Evolutionary conservation across 2,797 vertebrate genomes (phyloP), one percentile per base, ranked within the genome.

Genomic region (Clarias laeviceps): DNA sequence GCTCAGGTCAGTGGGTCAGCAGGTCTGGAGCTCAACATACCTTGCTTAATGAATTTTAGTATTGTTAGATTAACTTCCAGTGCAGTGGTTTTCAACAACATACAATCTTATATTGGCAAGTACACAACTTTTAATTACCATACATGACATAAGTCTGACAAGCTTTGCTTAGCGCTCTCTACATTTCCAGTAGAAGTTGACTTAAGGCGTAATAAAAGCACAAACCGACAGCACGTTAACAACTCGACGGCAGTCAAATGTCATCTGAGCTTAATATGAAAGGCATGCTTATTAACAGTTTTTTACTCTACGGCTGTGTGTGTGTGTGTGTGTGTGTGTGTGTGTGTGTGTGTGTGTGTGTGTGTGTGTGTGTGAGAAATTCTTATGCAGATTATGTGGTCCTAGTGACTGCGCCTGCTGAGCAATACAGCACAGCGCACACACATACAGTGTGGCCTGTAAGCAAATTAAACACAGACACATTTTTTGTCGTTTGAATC

Each of bases 371-470:
- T 84, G 84, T 85, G 84, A 76, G 82, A 62, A 85, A 87, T 87
- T 90, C 81, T 80, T 70, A 82, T 69, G 82, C 84, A 87, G 84
- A 90, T 87, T 87, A 83, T 87, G 86, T 74, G 78, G 79, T 61
- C 86, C 82, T 86, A 87, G 87, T 83, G 87, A 90, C 82, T 69
- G 84, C 61, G 62, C 83, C 89, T 50, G 85, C 82, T 84, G 69
- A 82, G 73, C 79, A 34, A 45, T 80, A 83, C 85, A 87, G 45
- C 77, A 84, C 79, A 81, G 61, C 45, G 18, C 77, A 34, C 86
- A 74, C 61, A 56, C 64, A 61, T 64, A 80, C 56, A 65, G 69
- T 40, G 40, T 18, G 17, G 79, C 54, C 70, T 17, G 62, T 37
- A 86, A 86, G 70, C 62, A 85, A 65, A 80, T 74, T 82, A 66